Evolutionary conservation across 1,140 invertebrate genomes (phyloP).

Genomic region (Atta colombica): DNA sequence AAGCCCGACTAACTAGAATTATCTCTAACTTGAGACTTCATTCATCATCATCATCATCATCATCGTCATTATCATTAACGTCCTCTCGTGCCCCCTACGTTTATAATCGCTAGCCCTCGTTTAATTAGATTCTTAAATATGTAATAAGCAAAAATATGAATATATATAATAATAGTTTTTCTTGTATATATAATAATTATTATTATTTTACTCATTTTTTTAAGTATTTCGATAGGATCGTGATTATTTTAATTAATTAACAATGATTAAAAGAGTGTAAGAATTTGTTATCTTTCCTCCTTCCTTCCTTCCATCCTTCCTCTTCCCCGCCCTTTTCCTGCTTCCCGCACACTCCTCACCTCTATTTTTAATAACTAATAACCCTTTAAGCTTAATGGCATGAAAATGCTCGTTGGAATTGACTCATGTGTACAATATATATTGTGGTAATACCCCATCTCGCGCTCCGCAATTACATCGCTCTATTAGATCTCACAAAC

Average conservation of each 20-base stretch:
- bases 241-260: conserved; percentile 84
- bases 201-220: conserved; percentile 82
- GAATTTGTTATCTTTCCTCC: conserved; percentile 73
- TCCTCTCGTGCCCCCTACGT: conserved; percentile 34
- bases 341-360: conserved; percentile 49
- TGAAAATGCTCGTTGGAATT: conserved; percentile 87
- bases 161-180: conserved; percentile 86
- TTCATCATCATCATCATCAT: conserved; percentile 35
- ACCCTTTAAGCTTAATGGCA: conserved; percentile 86
- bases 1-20: conserved; percentile 70
- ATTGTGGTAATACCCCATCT: conserved; percentile 54
- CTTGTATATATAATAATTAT: conserved; percentile 81
- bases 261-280: conserved; percentile 85
- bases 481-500: conserved; percentile 35
- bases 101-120: conserved; percentile 80
- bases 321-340: conserved; percentile 27
- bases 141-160: conserved; percentile 86
- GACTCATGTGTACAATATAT: conserved; percentile 85
- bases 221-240: conserved; percentile 83
- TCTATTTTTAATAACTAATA: conserved; percentile 80
- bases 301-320: conserved; percentile 54
- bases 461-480: conserved; percentile 65
- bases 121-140: conserved; percentile 84
- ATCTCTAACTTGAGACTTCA: conserved; percentile 50
- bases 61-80: conserved; percentile 27